These are phyloP conservation scores for Brienomyrus brachyistius DNA, from an alignment of 2,113 vertebrate genomes.

Conservation along the genomic window DNA sequence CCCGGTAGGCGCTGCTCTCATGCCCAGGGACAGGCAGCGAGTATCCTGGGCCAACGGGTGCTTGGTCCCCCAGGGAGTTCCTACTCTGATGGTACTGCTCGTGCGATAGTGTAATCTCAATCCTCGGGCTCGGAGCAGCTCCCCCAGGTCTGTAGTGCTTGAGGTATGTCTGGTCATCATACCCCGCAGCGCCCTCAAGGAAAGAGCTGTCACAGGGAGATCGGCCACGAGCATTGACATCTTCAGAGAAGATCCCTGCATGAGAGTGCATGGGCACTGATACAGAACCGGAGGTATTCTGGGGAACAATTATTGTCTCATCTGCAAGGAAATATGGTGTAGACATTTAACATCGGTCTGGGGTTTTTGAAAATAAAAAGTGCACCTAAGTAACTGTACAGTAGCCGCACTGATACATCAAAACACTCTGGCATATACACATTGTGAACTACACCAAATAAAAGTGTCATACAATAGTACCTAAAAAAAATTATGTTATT, in stretches of 20 bases:
- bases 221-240: slow-evolving; percentile 50
- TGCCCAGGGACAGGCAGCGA: slow-evolving; percentile 74
- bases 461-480: not conserved
- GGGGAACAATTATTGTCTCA: slow-evolving; percentile 62
- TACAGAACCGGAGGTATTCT: slow-evolving; percentile 66
- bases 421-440: not conserved
- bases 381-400: not conserved
- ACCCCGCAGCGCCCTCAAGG: slow-evolving; percentile 63
- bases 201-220: slow-evolving; percentile 53
- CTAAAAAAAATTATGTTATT: not conserved
- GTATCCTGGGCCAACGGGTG: slow-evolving; percentile 61
- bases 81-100: slow-evolving; percentile 74
- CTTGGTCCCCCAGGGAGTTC: slow-evolving; percentile 73
- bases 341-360: not conserved
- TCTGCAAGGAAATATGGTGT: slow-evolving; percentile 49
- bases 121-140: slow-evolving; percentile 80
- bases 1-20: slow-evolving; percentile 73
- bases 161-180: slow-evolving; percentile 65
- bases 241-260: slow-evolving; percentile 53
- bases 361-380: not conserved
- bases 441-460: not conserved
- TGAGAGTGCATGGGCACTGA: slow-evolving; percentile 64
- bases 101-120: slow-evolving; percentile 91
- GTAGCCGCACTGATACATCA: not conserved
- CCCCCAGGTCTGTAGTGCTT: slow-evolving; percentile 60